Evolutionary conservation across 2,113 vertebrate genomes (phyloP), one percentile per base, ranked within the genome.

Genomic region (Megaleporinus macrocephalus): DNA sequence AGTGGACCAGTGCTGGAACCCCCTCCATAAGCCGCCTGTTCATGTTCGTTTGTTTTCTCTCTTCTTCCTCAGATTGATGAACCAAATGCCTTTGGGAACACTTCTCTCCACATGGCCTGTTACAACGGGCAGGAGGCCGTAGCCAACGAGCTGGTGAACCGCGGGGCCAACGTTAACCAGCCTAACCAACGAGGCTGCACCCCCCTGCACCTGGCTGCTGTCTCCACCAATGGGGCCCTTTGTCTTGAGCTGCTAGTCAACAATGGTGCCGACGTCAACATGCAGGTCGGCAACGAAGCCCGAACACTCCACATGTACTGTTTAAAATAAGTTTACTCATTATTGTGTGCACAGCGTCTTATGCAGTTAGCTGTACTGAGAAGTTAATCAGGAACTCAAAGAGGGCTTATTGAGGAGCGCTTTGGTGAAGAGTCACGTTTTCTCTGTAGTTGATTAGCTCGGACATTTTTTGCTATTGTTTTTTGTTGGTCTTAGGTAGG

Each of bases 221-320:
- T 96, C 82, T 99, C 97, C 76, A 97, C 97, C 88, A 96, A 97
- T 2, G 97, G 97, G 55, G 96, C 95, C 0, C 92, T 97, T 69
- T 98, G 96, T 91, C 93, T 99, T 6, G 97, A 99, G 93, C 95
- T 98, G 80, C 91, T 99, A 0, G 95, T 99, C 83, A 98, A 98
- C 90, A 98, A 98, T 0, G 97, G 97, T 0, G 97, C 97, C 0
- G 96, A 99, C 1, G 95, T 99, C 90, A 97, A 96, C 89, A 92
- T 96, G 78, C 96, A 97, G 96, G 98, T 98, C 24, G 22, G 63
- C 49, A 20, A 5, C 5, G 41, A 44, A 11, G 41, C 41, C 11
- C 11, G 1, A 44, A 44, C 5, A 11, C 41, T 44, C 9, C 41
- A 11, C 11, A 44, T 33, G n/a, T 16, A 26, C 20, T n/a, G 11